Base-by-base conservation (phyloP, 2,113 vertebrate species). In the Malaclemys terrapin region DNA sequence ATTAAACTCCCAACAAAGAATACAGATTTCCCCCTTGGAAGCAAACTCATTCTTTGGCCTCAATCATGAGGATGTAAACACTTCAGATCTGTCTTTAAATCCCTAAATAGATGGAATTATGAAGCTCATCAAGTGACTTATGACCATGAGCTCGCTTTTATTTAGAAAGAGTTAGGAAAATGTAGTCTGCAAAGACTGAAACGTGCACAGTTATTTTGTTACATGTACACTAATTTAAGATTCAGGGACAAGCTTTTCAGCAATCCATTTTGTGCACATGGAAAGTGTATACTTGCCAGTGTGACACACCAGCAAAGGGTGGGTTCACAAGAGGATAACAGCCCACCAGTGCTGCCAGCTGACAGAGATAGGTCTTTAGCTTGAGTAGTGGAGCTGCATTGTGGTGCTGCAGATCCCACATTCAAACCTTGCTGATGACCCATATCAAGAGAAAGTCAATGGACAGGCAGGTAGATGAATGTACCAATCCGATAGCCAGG, bases 121-220 rank as follows among this genome's bases (percentile, higher is more conserved):
- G 24, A 84, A 31, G 42, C 47, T 72, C 31, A 8, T 62, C 20
- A 80, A 75, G 4, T 17, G 53, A 62, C 20, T 54, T 10, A 75
- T 17, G 38, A 84, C 6, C 72, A 84, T 72, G 59, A 80, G 31
- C 17, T 62, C 49, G 6, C 49, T 84, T 76, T 87, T 84, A 84
- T 53, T 54, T 29, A 59, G n/a, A 49, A 80, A 13, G 50, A 4
- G 72, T n/a, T 56, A 53, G 45, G 25, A 56, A 84, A 87, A 62
- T 10, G 5, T 69, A 72, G 19, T 35, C n/a, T 80, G 57, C 29
- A 2, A 80, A 53, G 13, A 14, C 50, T 31, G 17, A 45, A n/a
- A 5, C 1, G 14, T 16, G 42, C 31, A 54, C 47, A 49, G 0
- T 4, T 38, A 22, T 54, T 80, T 2, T 0, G 29, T 16, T 11